These are phyloP conservation scores for Stenoptilia bipunctidactyla DNA, from an alignment of 2,888 invertebrate genomes.

Conservation along the genomic window DNA sequence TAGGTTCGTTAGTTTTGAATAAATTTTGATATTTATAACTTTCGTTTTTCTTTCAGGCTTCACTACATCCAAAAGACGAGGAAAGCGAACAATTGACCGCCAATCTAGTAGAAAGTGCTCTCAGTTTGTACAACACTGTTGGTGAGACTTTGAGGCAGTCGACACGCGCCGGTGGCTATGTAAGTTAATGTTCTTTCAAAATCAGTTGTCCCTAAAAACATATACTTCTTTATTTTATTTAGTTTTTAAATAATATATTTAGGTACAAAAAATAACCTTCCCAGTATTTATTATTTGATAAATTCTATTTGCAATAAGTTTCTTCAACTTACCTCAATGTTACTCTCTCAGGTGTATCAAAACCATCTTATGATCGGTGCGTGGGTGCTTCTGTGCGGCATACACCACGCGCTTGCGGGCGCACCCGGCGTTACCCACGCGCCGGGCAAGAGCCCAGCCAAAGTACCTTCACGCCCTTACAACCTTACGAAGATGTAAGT, in stretches of 20 bases:
- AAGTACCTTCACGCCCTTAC: slow-evolving; percentile 48
- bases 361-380: slow-evolving; percentile 91
- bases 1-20: too few species aligned
- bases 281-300: too few species aligned
- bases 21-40: too few species aligned
- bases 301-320: too few species aligned
- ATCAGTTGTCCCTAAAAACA: too few species aligned
- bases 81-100: slow-evolving; percentile 88
- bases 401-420: slow-evolving; percentile 85
- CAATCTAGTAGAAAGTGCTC: slow-evolving; percentile 87
- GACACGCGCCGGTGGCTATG: slow-evolving; percentile 88
- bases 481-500: slow-evolving; percentile 60
- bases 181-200: slow-evolving; percentile 65
- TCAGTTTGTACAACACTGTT: slow-evolving; percentile 87
- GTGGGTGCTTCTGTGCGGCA: slow-evolving; percentile 88
- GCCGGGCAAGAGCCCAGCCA: slow-evolving; percentile 57
- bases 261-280: too few species aligned
- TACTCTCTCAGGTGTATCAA: slow-evolving; percentile 81
- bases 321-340: too few species aligned
- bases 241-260: too few species aligned
- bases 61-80: slow-evolving; percentile 73
- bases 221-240: too few species aligned
- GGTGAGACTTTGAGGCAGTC: slow-evolving; percentile 86
- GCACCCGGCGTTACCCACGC: slow-evolving; percentile 56
- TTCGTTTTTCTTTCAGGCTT: slow-evolving; percentile 38